Base-by-base conservation (phyloP, 2,888 invertebrate species). In the Alcis repandata region DNA sequence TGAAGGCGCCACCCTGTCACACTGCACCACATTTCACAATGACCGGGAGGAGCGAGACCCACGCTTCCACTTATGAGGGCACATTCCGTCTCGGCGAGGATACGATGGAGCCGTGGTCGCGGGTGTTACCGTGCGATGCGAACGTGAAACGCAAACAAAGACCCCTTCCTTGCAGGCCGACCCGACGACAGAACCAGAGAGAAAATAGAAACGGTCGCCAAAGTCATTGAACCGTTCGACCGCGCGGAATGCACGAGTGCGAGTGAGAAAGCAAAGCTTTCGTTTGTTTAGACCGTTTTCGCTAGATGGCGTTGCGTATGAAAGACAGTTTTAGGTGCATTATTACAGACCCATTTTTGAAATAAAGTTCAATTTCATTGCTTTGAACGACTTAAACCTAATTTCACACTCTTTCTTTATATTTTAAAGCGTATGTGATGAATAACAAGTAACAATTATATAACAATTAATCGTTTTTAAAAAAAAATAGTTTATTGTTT, bases 111-210 rank as follows among this genome's bases (percentile, higher is more conserved):
- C 83, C 79, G 83, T 82, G 81, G 80, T 82, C 87, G 85, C 86
- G 80, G 85, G 85, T 87, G 81, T 86, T 85, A 91, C 91, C 89
- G 89, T 88, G 80, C 92, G 83, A 89, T 88, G 86, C 91, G 90
- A 91, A 92, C 90, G 92, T 88, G 88, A 91, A 91, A 92, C 90
- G 92, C 93, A 92, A 93, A 93, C 93, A 93, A 93, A 93, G 92
- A 89, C 91, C 87, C 88, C 88, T 90, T 88, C 88, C 86, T 86
- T 85, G 83, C 82, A 66, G 86, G 81, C 86, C 85, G 69, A 71
- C 81, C 85, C 88, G 87, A 91, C 91, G 91, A 90, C 90, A 88
- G 86, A 84, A 92, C 92, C 92, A 92, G 90, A 93, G 92, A 93
- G 91, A 93, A 93, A 93, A 93, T 93, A 93, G 92, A 93, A 92